Base-by-base conservation (phyloP, 2,113 vertebrate species). In the Laterallus jamaicensis region DNA sequence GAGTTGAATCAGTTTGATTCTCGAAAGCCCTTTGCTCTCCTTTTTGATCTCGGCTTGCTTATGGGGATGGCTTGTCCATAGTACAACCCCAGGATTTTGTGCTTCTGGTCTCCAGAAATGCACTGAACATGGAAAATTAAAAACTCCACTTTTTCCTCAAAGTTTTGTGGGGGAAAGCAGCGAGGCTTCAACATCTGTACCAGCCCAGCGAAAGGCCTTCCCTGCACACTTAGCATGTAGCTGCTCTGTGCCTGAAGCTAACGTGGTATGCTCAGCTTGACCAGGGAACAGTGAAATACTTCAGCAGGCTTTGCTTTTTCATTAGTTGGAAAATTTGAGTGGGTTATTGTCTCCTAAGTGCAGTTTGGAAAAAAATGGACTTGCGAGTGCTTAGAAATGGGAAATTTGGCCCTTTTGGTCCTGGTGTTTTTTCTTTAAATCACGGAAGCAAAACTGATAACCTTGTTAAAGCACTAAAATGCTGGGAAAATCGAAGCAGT, bases 1-100 rank as follows among this genome's bases (percentile, higher is more conserved):
- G 6, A 44, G 13, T 37, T 62, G 37, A 39, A 49, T 67, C 11
- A 19, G 28, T 1, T 52, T 64, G 35, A 14, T 44, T 83, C 42
- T 62, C 4, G 8, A n/a, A 50, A 92, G 40, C 35, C 31, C 25
- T 64, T 64, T 24, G 8, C 12, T 62, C 15, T 63, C 2, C 5
- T 0, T 19, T 75, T 82, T 75, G 37, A 35, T 71, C 1, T 7
- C 0, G 0, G 3, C 28, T 67, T 78, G 63, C 39, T 68, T 6
- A 9, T 47, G 25, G 29, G 10, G 20, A 4, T 92, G 40, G 35
- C 24, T 69, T 82, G n/a, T 62, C 40, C 10, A 0, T 42, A 56
- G 32, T 22, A 31, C n/a, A 29, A 2, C 13, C 35, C 5, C 5
- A 64, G 80, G 25, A 21, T 71, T 69, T 62, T 69, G 39, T 59